phyloP scores from a whole-genome alignment of 2,797 vertebrate species.

The Acridotheres tristis region DNA sequence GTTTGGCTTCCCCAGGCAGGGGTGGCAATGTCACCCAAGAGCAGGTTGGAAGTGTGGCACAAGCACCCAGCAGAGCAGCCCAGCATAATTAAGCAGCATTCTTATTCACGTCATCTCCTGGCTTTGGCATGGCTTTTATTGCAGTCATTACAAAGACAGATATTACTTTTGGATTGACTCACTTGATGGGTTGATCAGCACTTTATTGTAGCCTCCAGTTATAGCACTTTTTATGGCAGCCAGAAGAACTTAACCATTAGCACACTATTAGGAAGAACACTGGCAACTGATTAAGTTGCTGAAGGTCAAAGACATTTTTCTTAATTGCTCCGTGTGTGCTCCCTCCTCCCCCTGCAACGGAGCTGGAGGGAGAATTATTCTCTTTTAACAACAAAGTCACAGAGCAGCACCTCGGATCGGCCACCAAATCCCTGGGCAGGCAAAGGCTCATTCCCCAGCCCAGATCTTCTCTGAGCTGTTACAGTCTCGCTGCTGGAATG shows the following conservation, averaged over 20 bases:
- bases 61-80: neutral
- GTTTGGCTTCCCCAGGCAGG: neutral
- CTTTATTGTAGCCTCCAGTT: slow-evolving; percentile 70
- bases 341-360: neutral
- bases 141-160: slow-evolving; percentile 63
- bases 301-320: slow-evolving; percentile 66
- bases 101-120: slow-evolving; percentile 51
- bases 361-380: slow-evolving; percentile 40
- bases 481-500: neutral
- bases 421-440: neutral
- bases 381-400: slow-evolving; percentile 27
- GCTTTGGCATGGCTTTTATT: slow-evolving; percentile 64
- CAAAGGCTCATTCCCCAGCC: slow-evolving; percentile 12
- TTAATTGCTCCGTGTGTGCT: slow-evolving; percentile 49
- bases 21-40: neutral
- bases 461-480: neutral
- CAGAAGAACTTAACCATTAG: slow-evolving; percentile 68
- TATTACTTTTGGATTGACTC: slow-evolving; percentile 71
- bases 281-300: slow-evolving; percentile 62
- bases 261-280: slow-evolving; percentile 42
- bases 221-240: slow-evolving; percentile 63
- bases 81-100: slow-evolving; percentile 46
- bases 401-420: neutral
- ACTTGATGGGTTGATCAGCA: slow-evolving; percentile 69
- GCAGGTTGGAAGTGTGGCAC: neutral